Conservation (phyloP, 1,140 invertebrate genomes). For the Caerostris darwini region DNA sequence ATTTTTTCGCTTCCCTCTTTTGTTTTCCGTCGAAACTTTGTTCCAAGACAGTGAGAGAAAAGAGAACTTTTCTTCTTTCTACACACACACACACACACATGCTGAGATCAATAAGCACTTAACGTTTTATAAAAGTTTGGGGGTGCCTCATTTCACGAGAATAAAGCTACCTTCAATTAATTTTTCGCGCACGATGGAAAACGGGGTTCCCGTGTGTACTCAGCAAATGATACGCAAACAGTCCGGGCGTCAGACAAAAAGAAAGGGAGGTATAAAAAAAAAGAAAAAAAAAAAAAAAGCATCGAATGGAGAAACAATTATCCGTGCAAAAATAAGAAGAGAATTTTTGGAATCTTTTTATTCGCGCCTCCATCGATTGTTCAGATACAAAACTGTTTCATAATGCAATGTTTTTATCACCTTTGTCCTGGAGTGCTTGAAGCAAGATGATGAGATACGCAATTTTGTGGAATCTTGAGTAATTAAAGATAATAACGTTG, state of each 20-base stretch:
- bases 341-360: background rate
- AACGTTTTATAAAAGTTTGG: slow-evolving; percentile 16
- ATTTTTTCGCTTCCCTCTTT: slow-evolving; percentile 60
- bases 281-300: background rate
- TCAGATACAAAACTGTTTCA: slow-evolving; percentile 4
- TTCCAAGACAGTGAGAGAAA: background rate
- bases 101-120: slow-evolving; percentile 46
- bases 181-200: slow-evolving; percentile 12
- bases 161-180: slow-evolving; percentile 9
- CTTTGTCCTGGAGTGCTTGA: background rate
- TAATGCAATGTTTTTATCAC: slow-evolving; percentile 3
- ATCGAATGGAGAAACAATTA: slow-evolving; percentile 16
- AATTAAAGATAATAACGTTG: background rate
- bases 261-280: background rate
- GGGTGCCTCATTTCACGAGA: slow-evolving; percentile 25
- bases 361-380: background rate
- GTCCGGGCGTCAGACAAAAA: background rate
- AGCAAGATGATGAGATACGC: background rate
- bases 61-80: slow-evolving; percentile 11
- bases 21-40: slow-evolving; percentile 56
- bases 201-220: slow-evolving; percentile 17
- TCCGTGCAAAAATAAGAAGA: slow-evolving; percentile 5
- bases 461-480: background rate
- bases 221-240: slow-evolving; percentile 39
- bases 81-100: too few species aligned